Evolutionary conservation across 1,140 invertebrate genomes (phyloP).

Genomic region (Sycophila sp.): DNA sequence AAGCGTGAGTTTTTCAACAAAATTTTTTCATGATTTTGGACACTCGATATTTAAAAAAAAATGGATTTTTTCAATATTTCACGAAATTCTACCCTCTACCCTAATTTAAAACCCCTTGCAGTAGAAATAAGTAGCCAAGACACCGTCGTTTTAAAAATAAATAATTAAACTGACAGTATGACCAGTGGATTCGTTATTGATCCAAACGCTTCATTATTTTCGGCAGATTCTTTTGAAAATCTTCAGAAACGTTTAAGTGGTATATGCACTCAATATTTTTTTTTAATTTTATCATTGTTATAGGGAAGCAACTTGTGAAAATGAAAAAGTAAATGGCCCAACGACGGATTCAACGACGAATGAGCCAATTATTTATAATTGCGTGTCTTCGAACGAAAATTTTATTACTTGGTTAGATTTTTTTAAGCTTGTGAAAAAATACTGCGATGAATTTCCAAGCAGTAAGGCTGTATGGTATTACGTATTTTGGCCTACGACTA

Average conservation of each 20-base stretch:
- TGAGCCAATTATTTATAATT: conserved; percentile 68
- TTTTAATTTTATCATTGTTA: too few relatives aligned
- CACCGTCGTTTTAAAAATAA: too few relatives aligned
- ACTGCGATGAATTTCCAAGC: conserved; percentile 62
- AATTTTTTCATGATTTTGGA: not conserved
- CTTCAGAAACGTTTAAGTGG: too few relatives aligned
- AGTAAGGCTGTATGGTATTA: conserved; percentile 68
- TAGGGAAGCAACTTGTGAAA: too few relatives aligned
- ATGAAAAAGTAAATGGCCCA: conserved; percentile 5
- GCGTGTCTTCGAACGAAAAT: conserved; percentile 68
- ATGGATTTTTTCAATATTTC: not conserved
- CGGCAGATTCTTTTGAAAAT: too few relatives aligned
- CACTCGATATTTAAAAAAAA: not conserved
- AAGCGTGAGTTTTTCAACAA: conserved; percentile 47
- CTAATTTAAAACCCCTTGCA: too few relatives aligned
- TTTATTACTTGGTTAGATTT: conserved; percentile 70
- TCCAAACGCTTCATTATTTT: too few relatives aligned
- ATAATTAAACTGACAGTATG: too few relatives aligned
- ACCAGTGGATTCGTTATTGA: too few relatives aligned
- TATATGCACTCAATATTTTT: too few relatives aligned
- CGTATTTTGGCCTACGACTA: conserved; percentile 61
- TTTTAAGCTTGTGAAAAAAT: conserved; percentile 60
- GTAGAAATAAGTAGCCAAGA: too few relatives aligned
- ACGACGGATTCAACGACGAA: not conserved
- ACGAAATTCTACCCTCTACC: too few relatives aligned